Evolutionary conservation across 1,140 invertebrate species (phyloP).

Genomic region (Heliconius eleuchia): DNA sequence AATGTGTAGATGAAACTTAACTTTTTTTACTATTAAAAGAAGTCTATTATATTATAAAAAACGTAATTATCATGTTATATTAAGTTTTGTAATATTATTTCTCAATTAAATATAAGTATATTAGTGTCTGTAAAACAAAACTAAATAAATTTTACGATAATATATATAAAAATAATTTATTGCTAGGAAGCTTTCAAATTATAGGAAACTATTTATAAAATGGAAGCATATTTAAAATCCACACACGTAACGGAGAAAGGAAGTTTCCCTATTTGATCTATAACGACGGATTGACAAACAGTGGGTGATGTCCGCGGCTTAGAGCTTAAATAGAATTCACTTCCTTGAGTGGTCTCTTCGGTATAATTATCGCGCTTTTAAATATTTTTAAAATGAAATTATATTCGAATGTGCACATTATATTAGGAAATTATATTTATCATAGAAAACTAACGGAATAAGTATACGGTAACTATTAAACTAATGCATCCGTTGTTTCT

Average conservation of each 20-base stretch:
- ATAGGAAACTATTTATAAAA: background rate
- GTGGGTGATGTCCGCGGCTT: background rate
- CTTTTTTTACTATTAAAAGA: too few species aligned
- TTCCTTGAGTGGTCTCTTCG: constrained; percentile 1
- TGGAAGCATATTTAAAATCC: background rate
- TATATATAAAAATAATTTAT: too few species aligned
- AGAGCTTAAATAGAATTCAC: constrained; percentile 3
- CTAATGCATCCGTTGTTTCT: background rate
- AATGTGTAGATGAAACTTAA: too few species aligned
- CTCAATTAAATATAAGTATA: too few species aligned
- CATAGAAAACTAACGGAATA: background rate
- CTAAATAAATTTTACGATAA: too few species aligned
- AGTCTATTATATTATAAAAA: too few species aligned
- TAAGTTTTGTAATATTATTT: too few species aligned
- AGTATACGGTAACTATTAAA: background rate
- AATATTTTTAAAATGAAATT: background rate
- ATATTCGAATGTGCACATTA: too few species aligned
- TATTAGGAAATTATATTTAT: too few species aligned
- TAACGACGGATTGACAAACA: constrained; percentile 10
- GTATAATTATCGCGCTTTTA: background rate
- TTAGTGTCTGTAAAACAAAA: too few species aligned
- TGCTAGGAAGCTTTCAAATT: too few species aligned
- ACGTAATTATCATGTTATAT: too few species aligned
- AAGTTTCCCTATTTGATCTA: constrained; percentile 8
- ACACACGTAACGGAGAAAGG: constrained; percentile 1